A percentile compares a stretch with the other conserved stretches of the same genome.
These are phyloP conservation scores for Zoanthus sociatus DNA, from an alignment of 92 coral and sea anemone species.

Conservation along the genomic window DNA sequence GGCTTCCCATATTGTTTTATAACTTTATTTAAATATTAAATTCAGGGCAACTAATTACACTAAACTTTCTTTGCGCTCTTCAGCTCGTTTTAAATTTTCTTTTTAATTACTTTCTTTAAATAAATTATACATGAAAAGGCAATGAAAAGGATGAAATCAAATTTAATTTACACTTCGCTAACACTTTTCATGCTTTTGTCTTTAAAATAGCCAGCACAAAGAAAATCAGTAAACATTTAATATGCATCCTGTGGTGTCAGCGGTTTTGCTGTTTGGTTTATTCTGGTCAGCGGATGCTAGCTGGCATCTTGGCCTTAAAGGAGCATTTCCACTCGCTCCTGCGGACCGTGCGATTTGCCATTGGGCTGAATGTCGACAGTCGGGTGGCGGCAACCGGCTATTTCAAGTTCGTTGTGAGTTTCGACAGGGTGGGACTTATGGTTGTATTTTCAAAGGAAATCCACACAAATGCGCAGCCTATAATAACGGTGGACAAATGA, in stretches of 20 bases:
- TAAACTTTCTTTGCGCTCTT: too few species aligned
- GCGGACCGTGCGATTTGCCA: neutral
- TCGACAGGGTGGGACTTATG: neutral
- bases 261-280: neutral
- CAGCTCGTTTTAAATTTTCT: too few species aligned
- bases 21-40: too few species aligned
- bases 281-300: slow-evolving; percentile 3
- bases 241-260: neutral
- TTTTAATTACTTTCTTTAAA: too few species aligned
- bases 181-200: too few species aligned
- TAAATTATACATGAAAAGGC: too few species aligned
- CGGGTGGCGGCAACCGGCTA: slow-evolving; percentile 26
- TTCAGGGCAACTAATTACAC: too few species aligned
- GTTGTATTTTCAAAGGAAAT: slow-evolving; percentile 18
- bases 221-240: too few species aligned
- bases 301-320: slow-evolving; percentile 3
- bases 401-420: slow-evolving; percentile 15
- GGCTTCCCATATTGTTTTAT: too few species aligned
- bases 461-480: neutral
- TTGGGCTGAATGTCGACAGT: slow-evolving; percentile 25
- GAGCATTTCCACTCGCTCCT: neutral
- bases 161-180: too few species aligned
- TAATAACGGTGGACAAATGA: neutral
- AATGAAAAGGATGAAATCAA: too few species aligned
- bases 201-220: too few species aligned